Base-by-base conservation (phyloP, 2,797 vertebrate genomes). In the Phalloptychus januarius region DNA sequence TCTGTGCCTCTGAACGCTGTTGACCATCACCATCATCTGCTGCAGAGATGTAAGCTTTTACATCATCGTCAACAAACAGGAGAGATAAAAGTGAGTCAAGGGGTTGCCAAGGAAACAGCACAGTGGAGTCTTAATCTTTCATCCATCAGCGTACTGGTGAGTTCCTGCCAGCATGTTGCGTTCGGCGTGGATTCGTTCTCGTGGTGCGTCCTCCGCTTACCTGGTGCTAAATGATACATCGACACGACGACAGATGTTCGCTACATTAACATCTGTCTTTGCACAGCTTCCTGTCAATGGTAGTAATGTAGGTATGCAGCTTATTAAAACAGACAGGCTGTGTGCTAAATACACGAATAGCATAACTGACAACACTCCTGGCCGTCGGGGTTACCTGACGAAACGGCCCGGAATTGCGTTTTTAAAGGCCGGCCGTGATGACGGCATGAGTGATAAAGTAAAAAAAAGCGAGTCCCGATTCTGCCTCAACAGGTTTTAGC, bases 71-170 rank as follows among this genome's bases (percentile, higher is more conserved):
- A 83, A 87, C 85, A 91, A 87, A 89, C 78, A 85, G 84, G 70
- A 89, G 87, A 79, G 84, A 91, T 90, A 86, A 91, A 92, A 93
- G 83, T 83, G 82, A 88, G 84, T 87, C 88, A 89, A 86, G 58
- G 18, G 83, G 95, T 95, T 95, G 93, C 94, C 92, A 95, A 65
- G 93, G 95, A 94, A 95, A 95, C 95, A 90, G 89, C 65, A 82
- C 83, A 79, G 87, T 83, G 74, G 86, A 94, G 88, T 83, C 91
- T 87, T 89, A 92, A 94, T 91, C 91, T 91, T 86, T 88, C 89
- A 92, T 92, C 92, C 86, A 91, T 94, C 90, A 93, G 94, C 94
- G 91, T 79, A 86, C 75, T 88, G 86, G 75, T 45, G 69, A 87
- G 82, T 77, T 44, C 80, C 85, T 65, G 13, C 82, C 85, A 81